Evolutionary conservation across 2,113 vertebrate genomes (phyloP), one percentile per base, ranked within the genome.

Genomic region (Macquaria ambigua): DNA sequence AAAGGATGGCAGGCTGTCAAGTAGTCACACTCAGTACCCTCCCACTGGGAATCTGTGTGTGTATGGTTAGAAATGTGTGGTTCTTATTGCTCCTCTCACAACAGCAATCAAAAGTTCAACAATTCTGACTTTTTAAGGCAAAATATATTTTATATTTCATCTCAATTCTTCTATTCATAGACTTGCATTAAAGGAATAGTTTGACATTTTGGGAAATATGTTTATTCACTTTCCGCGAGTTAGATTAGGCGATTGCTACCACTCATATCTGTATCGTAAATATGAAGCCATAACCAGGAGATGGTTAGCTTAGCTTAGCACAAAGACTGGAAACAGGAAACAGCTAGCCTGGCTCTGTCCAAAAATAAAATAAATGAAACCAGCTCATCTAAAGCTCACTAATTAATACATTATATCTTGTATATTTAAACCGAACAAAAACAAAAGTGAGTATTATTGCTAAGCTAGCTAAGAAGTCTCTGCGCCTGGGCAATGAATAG

Each of bases 1-100:
- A 83, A 89, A 83, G 77, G 85, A 92, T 82, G 79, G 68, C 81
- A 70, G 67, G 53, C 72, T 77, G 82, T 91, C 87, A 88, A 77
- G 63, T 21, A 34, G 59, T 62, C 71, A 73, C 86, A 67, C 41
- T 43, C 74, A 16, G 67, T 46, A 9, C 31, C 58, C 62, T 74
- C 56, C 85, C 71, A 34, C 14, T 68, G 79, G 83, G 81, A 77
- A 23, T 55, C 1, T 20, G 74, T 84, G 58, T 95, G 95, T 20
- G 75, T 82, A 23, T 2, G 28, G 75, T 74, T 53, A 14, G 9
- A 74, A 31, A 58, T 28, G 21, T 46, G 39, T 21, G 10, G 28
- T 25, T 41, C 68, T 41, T 34, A 34, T 34, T 34, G 34, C 34
- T 34, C 34, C 39, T 39, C 1, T 8, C 43, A 31, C 28, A 31